Evolutionary conservation across 2,797 vertebrate species (phyloP), one percentile per base, ranked within the genome.

Genomic region (Hoplostethus atlanticus): DNA sequence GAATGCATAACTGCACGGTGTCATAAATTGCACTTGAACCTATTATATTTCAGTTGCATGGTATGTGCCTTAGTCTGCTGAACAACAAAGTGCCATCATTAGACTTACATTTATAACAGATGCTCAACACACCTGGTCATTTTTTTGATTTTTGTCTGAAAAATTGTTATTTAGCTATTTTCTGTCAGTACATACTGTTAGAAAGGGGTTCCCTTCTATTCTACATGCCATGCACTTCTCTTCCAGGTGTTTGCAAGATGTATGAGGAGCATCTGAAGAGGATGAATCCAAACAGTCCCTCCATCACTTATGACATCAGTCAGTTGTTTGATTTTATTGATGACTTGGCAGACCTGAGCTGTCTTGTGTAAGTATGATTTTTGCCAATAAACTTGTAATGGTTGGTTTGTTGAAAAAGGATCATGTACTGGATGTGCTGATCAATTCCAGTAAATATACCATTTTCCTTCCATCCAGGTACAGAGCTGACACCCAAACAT

Each of bases 271-370:
- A 99, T 91, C 93, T 99, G 89, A 99, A 99, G 92, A 97, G 98
- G 92, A 99, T 99, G 98, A 99, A 99, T 90, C 98, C 98, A 68
- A 99, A 99, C 95, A 99, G 97, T 80, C 98, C 97, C 0, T 99
- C 98, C 54, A 99, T 99, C 91, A 99, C 98, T 0, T 99, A 99
- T 2, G 98, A 99, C 86, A 99, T 99, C 87, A 99, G 98, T 88
- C 98, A 99, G 15, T 94, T 99, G 87, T 99, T 99, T 92, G 98
- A 99, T 91, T 99, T 99, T 78, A 97, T 99, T 25, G 98, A 99
- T 73, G 98, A 99, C 91, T 92, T 99, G 94, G 98, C 98, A 82
- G 98, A 99, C 80, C 96, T 99, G 84, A 99, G 98, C 93, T 99
- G 98, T 93, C 96, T 99, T 76, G 98, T 99, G 98, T 99, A 95